Evolutionary conservation across 1,140 invertebrate species (phyloP).

Genomic region (Phymastichus coffea): DNA sequence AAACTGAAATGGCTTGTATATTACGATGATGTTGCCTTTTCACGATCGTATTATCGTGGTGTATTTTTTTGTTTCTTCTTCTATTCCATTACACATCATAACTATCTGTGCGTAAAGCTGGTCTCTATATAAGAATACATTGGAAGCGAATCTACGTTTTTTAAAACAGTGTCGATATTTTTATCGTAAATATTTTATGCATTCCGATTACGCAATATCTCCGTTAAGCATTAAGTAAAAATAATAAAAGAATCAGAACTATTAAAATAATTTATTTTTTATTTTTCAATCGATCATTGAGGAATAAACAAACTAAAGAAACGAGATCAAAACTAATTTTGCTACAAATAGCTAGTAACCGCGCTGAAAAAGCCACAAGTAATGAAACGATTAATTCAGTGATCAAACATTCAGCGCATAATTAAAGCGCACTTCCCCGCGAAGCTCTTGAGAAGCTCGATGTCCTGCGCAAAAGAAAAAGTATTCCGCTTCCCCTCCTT

Average conservation of each 20-base stretch:
- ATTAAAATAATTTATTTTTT: too few relatives aligned
- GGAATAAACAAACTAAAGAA: slow-evolving; percentile 8
- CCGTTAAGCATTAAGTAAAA: too few relatives aligned
- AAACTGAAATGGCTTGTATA: background rate
- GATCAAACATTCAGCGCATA: background rate
- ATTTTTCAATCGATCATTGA: too few relatives aligned
- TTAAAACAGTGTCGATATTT: too few relatives aligned
- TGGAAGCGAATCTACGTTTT: background rate
- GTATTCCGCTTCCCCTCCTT: too few relatives aligned
- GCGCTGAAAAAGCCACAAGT: background rate
- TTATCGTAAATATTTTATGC: too few relatives aligned
- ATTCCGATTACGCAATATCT: too few relatives aligned
- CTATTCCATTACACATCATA: background rate
- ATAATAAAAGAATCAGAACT: too few relatives aligned
- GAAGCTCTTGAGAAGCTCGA: background rate
- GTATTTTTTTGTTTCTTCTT: background rate
- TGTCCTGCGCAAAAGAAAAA: too few relatives aligned
- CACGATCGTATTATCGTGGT: background rate
- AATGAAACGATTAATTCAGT: slow-evolving; percentile 4
- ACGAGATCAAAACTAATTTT: slow-evolving; percentile 12
- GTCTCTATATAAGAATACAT: background rate
- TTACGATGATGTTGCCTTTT: background rate
- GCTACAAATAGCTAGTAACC: background rate
- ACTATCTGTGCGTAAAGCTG: background rate
- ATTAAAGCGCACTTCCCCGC: background rate